Conservation (phyloP, 1,140 invertebrate genomes). For the Heterodera schachtii region DNA sequence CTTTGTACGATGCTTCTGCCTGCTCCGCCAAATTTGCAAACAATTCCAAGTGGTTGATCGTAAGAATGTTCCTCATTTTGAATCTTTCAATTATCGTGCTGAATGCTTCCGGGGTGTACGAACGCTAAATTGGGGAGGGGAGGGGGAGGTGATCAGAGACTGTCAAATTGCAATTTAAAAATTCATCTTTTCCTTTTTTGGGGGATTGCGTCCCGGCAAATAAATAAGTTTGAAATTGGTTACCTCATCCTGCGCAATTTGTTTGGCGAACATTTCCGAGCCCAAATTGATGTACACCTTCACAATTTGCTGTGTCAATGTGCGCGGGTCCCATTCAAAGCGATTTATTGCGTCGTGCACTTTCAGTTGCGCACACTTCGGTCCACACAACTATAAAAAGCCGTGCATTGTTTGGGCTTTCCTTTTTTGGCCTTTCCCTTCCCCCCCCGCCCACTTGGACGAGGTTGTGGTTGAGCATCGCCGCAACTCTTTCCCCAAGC, state of each 20-base stretch:
- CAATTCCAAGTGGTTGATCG: constrained; percentile 72
- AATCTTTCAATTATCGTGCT: constrained; percentile 77
- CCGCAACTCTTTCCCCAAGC: constrained; percentile 86
- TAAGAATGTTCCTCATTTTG: constrained; percentile 16
- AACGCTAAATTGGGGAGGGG: constrained; percentile 73
- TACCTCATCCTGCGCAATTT: constrained; percentile 81
- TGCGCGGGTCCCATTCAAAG: constrained; percentile 92
- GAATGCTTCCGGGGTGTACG: constrained; percentile 87
- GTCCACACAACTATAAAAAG: constrained; percentile 84
- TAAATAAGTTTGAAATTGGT: too few relatives aligned
- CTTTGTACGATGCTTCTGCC: constrained; percentile 78
- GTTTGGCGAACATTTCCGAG: constrained; percentile 83
- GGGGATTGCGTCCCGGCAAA: too few relatives aligned
- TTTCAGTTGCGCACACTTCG: constrained; percentile 95
- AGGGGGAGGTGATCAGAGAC: constrained; percentile 40
- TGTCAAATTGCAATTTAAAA: constrained; percentile 17
- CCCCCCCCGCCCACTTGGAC: constrained; percentile 41
- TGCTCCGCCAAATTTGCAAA: constrained; percentile 79
- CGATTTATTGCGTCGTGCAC: constrained; percentile 86
- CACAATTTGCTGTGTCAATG: constrained; percentile 84
- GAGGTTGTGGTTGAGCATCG: constrained; percentile 87
- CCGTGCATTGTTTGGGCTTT: neutral
- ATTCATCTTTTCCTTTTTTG: neutral
- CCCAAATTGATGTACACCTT: constrained; percentile 95
- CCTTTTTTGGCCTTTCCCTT: too few relatives aligned